phyloP scores from a whole-genome alignment of 2,113 vertebrate genomes.

The Natator depressus region DNA sequence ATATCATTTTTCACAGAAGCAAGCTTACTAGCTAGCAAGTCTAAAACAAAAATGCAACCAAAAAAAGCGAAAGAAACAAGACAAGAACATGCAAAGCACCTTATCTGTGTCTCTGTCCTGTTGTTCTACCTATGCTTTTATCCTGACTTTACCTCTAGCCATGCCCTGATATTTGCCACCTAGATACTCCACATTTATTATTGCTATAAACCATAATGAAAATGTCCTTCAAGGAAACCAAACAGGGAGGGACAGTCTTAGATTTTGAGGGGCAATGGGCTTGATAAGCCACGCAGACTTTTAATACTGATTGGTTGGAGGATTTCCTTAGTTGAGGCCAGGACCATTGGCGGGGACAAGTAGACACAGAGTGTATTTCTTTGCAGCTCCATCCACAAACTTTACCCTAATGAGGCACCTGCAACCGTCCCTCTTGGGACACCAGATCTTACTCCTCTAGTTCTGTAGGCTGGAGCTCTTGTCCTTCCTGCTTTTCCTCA shows the following conservation, averaged over 20 bases:
- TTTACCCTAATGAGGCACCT: not conserved
- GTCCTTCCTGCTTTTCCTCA: not conserved
- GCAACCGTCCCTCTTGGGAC: not conserved
- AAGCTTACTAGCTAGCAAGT: too few species aligned
- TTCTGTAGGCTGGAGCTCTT: not conserved
- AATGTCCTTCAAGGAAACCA: rapidly evolving
- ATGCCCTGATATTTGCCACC: not conserved
- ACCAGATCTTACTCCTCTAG: not conserved
- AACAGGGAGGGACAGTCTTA: not conserved
- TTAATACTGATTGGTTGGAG: not conserved
- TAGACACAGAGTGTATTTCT: not conserved
- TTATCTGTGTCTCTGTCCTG: too few species aligned
- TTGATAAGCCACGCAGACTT: not conserved
- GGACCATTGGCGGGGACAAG: rapidly evolving
- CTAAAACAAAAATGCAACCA: too few species aligned
- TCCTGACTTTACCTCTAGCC: not conserved
- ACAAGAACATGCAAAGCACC: too few species aligned
- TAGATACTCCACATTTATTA: not conserved
- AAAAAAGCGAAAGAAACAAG: too few species aligned
- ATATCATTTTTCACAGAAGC: too few species aligned
- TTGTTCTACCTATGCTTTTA: not conserved
- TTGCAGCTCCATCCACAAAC: not conserved
- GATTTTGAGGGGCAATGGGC: not conserved
- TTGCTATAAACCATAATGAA: not conserved
- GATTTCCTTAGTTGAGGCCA: not conserved